A percentile compares a stretch with the other conserved stretches of the same genome.
Evolutionary conservation across 2,888 invertebrate species (phyloP).

Genomic region (Xiphydria camelus): DNA sequence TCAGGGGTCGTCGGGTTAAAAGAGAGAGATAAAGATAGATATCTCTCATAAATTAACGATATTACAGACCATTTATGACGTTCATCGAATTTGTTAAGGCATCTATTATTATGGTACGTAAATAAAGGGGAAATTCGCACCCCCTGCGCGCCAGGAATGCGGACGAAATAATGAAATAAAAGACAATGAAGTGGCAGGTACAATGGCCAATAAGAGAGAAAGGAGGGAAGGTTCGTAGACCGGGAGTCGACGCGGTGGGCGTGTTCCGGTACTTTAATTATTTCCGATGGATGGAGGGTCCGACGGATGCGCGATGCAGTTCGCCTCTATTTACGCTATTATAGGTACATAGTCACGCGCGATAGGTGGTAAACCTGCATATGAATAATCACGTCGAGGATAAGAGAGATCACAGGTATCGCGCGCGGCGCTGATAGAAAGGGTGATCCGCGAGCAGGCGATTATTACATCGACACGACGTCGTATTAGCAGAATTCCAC

Average conservation of each 20-base stretch:
- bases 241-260: slow-evolving; percentile 55
- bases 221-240: slow-evolving; percentile 4
- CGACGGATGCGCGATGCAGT: too few relatives aligned
- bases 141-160: slow-evolving; percentile 36
- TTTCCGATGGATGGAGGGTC: slow-evolving; percentile 48
- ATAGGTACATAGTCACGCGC: too few relatives aligned
- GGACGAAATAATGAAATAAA: slow-evolving; percentile 51
- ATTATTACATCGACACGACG: too few relatives aligned
- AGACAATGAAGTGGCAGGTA: slow-evolving; percentile 51
- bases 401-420: slow-evolving; percentile 19
- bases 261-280: slow-evolving; percentile 57
- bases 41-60: slow-evolving; percentile 38
- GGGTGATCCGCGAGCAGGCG: slow-evolving; percentile 7
- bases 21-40: too few relatives aligned
- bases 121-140: slow-evolving; percentile 35
- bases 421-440: slow-evolving; percentile 17
- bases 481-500: too few relatives aligned
- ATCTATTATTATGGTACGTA: slow-evolving; percentile 46
- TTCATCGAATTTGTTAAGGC: slow-evolving; percentile 56
- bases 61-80: slow-evolving; percentile 47
- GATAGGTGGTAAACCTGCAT: slow-evolving; percentile 2
- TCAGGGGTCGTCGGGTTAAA: too few relatives aligned
- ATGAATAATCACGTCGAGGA: background rate
- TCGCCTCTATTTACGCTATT: too few relatives aligned
- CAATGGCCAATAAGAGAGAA: slow-evolving; percentile 42